Evolutionary conservation across 1,140 invertebrate genomes (phyloP).

Genomic region (Bacillus rossius): DNA sequence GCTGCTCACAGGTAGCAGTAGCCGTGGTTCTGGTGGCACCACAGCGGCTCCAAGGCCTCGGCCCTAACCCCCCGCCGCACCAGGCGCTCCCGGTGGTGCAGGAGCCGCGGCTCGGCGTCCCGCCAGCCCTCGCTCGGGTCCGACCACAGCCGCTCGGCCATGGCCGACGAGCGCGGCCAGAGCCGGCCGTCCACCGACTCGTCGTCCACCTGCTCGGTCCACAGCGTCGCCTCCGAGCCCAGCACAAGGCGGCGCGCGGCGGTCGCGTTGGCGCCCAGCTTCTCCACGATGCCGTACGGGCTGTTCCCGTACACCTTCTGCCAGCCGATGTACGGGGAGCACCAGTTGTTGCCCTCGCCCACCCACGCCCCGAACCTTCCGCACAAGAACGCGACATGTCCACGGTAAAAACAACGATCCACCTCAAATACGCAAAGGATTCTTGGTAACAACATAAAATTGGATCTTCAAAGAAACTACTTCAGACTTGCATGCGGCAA

Average conservation of each 20-base stretch:
- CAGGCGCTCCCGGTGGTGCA: slow-evolving; percentile 56
- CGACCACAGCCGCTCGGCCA: slow-evolving; percentile 76
- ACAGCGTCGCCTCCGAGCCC: slow-evolving; percentile 72
- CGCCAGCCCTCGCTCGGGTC: slow-evolving; percentile 48
- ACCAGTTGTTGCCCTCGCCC: slow-evolving; percentile 71
- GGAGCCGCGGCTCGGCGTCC: slow-evolving; percentile 44
- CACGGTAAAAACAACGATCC: no score
- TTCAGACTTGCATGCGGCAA: no score
- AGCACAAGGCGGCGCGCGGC: slow-evolving; percentile 28
- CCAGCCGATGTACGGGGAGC: slow-evolving; percentile 83
- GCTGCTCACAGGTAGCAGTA: slow-evolving; percentile 47
- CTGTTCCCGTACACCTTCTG: slow-evolving; percentile 78
- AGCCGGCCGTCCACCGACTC: slow-evolving; percentile 57
- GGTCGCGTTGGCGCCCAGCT: slow-evolving; percentile 7
- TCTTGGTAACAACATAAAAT: no score
- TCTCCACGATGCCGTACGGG: slow-evolving; percentile 48
- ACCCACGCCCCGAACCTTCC: slow-evolving; percentile 50
- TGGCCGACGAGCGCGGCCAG: slow-evolving; percentile 72
- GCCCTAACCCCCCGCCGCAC: slow-evolving; percentile 53
- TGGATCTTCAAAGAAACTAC: no score
- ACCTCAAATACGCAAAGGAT: no score
- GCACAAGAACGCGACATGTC: slow-evolving; percentile 16
- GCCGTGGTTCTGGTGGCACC: slow-evolving; percentile 67
- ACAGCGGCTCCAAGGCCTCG: slow-evolving; percentile 66
- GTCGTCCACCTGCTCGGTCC: slow-evolving; percentile 53